These are phyloP conservation scores for Anastrepha obliqua DNA, from an alignment of 1,140 invertebrate species.

Conservation along the genomic window DNA sequence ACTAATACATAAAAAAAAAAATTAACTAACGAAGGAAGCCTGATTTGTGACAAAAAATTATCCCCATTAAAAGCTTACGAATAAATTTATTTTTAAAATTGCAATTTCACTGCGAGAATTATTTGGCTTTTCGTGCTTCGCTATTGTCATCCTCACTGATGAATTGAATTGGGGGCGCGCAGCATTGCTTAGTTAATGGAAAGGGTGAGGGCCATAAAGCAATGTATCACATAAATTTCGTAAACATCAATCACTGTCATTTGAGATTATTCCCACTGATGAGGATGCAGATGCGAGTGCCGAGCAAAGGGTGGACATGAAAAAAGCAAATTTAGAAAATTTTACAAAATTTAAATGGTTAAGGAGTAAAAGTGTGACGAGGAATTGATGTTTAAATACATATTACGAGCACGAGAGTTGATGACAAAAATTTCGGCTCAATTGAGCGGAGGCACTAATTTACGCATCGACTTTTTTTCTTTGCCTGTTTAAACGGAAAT, in stretches of 20 bases:
- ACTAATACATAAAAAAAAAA: neutral
- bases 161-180: neutral
- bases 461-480: neutral
- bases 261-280: slow-evolving; percentile 52
- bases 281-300: slow-evolving; percentile 14
- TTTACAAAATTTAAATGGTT: slow-evolving; percentile 25
- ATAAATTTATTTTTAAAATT: neutral
- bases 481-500: neutral
- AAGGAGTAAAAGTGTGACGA: slow-evolving; percentile 39
- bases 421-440: neutral
- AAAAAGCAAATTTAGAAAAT: slow-evolving; percentile 32
- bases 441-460: neutral
- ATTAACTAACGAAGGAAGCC: neutral
- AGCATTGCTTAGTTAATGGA: too few species aligned
- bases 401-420: neutral
- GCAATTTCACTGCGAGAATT: neutral
- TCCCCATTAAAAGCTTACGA: neutral
- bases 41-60: neutral
- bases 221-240: slow-evolving; percentile 41
- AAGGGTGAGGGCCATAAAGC: too few species aligned
- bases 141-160: slow-evolving; percentile 36
- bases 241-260: slow-evolving; percentile 54
- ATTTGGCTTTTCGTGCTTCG: slow-evolving; percentile 8
- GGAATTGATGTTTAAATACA: slow-evolving; percentile 5
- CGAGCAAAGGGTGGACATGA: neutral